phyloP scores from a whole-genome alignment of 2,888 invertebrate genomes.

The Diogma glabrata region DNA sequence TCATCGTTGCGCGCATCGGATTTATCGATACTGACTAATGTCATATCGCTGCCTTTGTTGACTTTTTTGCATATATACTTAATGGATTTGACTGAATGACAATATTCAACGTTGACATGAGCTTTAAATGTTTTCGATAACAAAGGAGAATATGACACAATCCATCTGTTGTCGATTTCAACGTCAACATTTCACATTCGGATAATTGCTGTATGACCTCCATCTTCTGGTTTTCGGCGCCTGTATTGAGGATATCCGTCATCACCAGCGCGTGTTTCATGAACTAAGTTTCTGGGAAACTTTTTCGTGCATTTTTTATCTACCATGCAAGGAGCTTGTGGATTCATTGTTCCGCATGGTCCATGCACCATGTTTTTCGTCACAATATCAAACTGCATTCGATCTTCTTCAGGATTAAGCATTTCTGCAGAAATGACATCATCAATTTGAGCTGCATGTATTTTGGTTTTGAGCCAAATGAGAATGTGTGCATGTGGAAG shows the following conservation, averaged over 20 bases:
- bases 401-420: no score
- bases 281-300: constrained; percentile 21
- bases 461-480: not conserved
- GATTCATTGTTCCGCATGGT: not conserved
- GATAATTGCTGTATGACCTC: constrained; percentile 9
- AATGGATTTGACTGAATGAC: no score
- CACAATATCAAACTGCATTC: no score
- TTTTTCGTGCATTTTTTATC: constrained; percentile 29
- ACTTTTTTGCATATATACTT: constrained; percentile 35
- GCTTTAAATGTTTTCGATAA: constrained; percentile 17
- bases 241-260: constrained; percentile 30
- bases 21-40: constrained; percentile 17
- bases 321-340: no score
- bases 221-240: constrained; percentile 18
- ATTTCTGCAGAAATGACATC: no score
- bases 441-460: no score
- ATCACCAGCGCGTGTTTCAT: constrained; percentile 25
- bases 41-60: constrained; percentile 31
- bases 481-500: constrained; percentile 21
- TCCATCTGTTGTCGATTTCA: constrained; percentile 24
- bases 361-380: not conserved
- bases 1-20: no score
- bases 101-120: no score
- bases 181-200: constrained; percentile 5
- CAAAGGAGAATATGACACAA: constrained; percentile 26